These are phyloP conservation scores for Tangara arthus DNA, from an alignment of 2,797 vertebrate species.

Conservation along the genomic window DNA sequence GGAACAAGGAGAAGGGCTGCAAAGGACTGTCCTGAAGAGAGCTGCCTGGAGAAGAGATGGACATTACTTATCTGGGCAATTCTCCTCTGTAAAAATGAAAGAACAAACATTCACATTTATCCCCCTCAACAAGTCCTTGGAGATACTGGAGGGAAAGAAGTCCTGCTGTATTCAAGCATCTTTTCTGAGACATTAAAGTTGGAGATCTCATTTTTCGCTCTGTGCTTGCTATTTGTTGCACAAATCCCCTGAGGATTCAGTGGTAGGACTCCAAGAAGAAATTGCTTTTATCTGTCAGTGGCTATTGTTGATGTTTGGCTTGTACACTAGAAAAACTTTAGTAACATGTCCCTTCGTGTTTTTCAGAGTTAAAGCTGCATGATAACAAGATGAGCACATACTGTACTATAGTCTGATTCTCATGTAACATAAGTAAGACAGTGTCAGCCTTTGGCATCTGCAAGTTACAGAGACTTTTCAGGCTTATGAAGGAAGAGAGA, in stretches of 20 bases:
- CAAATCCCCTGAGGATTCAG: neutral
- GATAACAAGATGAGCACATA: neutral
- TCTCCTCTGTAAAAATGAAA: neutral
- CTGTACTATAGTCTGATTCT: neutral
- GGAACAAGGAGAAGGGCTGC: neutral
- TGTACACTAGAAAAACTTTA: neutral
- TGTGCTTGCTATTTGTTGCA: neutral
- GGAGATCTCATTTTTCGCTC: neutral
- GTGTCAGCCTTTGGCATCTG: conserved; percentile 33
- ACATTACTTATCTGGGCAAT: neutral
- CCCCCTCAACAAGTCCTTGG: neutral
- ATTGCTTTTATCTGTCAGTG: conserved; percentile 22
- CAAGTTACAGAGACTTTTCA: neutral
- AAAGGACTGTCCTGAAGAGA: neutral
- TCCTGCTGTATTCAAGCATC: neutral
- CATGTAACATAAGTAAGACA: conserved; percentile 20
- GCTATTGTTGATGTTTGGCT: conserved; percentile 30
- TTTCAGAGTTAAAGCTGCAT: neutral
- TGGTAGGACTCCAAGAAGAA: conserved; percentile 3
- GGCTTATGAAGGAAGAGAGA: neutral
- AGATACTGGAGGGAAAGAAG: neutral
- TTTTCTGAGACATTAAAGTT: neutral
- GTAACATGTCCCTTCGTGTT: neutral
- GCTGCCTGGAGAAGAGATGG: neutral
- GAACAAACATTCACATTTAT: neutral